A percentile compares a stretch with the other conserved stretches of the same genome.
These are phyloP conservation scores for Mamestra configurata DNA, from an alignment of 1,140 invertebrate genomes.

Conservation along the genomic window DNA sequence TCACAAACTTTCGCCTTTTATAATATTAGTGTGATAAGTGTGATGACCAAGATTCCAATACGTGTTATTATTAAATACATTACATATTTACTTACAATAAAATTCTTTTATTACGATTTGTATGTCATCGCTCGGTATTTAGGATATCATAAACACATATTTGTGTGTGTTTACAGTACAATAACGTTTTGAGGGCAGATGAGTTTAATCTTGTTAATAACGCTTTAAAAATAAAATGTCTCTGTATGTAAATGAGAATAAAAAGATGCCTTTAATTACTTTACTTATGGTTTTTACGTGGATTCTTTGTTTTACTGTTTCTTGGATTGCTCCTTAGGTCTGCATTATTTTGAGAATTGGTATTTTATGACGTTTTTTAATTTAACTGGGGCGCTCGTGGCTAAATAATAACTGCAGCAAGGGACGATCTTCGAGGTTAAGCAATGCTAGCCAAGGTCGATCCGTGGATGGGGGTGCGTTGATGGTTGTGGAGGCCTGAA, in stretches of 20 bases:
- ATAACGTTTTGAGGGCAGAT: slow-evolving; percentile 27
- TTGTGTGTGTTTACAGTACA: not conserved
- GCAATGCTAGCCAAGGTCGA: too few relatives aligned
- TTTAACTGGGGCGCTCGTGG: too few relatives aligned
- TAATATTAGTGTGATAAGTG: too few relatives aligned
- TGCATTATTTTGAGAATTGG: too few relatives aligned
- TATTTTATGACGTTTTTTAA: not conserved
- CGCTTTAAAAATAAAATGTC: not conserved
- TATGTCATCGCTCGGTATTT: slow-evolving; percentile 15
- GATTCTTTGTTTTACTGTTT: not conserved
- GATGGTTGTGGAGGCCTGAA: too few relatives aligned
- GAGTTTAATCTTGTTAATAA: slow-evolving; percentile 5
- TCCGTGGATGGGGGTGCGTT: too few relatives aligned
- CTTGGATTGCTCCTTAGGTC: too few relatives aligned
- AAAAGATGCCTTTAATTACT: not conserved
- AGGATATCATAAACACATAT: slow-evolving; percentile 29
- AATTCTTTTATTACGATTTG: not conserved
- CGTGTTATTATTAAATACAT: not conserved
- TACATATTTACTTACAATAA: not conserved
- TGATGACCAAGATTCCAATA: not conserved
- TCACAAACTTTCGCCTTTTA: too few relatives aligned
- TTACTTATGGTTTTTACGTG: not conserved
- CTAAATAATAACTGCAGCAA: too few relatives aligned
- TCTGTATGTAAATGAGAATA: slow-evolving; percentile 7
- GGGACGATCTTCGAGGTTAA: too few relatives aligned